phyloP scores from a whole-genome alignment of 2,113 vertebrate genomes.

The Nyctereutes procyonoides region DNA sequence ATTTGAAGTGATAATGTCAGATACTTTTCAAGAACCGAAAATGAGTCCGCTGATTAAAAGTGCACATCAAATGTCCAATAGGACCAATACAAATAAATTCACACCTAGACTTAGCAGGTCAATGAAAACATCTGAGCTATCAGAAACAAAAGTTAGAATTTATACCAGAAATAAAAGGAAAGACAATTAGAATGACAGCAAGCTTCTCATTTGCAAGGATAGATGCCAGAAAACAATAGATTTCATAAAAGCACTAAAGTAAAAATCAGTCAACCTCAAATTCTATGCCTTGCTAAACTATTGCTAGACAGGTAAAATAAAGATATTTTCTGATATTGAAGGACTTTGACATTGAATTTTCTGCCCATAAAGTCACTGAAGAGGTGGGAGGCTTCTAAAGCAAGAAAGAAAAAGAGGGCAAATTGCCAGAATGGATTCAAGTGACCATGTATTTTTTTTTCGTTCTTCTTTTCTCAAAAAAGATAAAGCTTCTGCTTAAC shows the following conservation, averaged over 20 bases:
- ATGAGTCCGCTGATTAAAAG: not conserved
- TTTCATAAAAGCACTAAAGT: not conserved
- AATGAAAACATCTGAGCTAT: not conserved
- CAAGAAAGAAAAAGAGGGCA: not conserved
- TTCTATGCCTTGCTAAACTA: slow-evolving; percentile 23
- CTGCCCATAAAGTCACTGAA: not conserved
- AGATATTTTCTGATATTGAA: not conserved
- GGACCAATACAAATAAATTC: not conserved
- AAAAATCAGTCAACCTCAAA: slow-evolving; percentile 41
- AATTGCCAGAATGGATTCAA: not conserved
- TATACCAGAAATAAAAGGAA: slow-evolving; percentile 23
- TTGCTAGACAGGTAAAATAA: slow-evolving; percentile 6
- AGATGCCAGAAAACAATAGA: not conserved
- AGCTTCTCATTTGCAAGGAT: slow-evolving; percentile 23
- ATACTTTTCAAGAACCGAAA: slow-evolving; percentile 12
- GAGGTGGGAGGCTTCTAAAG: not conserved
- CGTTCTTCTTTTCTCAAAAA: not conserved
- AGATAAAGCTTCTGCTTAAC: not conserved
- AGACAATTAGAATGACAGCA: not conserved
- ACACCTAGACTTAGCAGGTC: not conserved
- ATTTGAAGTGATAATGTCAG: not conserved
- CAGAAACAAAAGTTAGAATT: slow-evolving; percentile 1
- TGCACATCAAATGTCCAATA: not conserved
- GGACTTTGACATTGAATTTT: not conserved
- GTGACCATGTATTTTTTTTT: not conserved